These are phyloP conservation scores for Phalacrocorax aristotelis DNA, from an alignment of 2,113 vertebrate species.

Conservation along the genomic window DNA sequence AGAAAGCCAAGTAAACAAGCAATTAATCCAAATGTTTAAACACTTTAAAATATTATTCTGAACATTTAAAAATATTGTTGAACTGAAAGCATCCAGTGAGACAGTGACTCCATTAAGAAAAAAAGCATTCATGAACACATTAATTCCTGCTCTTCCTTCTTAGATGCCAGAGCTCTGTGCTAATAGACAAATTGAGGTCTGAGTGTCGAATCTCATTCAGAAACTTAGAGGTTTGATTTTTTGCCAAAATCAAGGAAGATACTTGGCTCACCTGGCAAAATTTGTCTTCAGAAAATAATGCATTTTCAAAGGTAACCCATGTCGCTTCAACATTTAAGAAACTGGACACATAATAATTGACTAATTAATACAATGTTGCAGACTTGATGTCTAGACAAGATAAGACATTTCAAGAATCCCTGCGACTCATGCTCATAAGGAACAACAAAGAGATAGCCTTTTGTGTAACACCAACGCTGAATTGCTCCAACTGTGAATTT, in stretches of 20 bases:
- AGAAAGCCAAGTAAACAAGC: not conserved
- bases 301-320: slow-evolving; percentile 22
- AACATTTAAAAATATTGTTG: not conserved
- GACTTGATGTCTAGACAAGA: slow-evolving; percentile 87
- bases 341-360: slow-evolving; percentile 56
- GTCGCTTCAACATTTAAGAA: slow-evolving; percentile 41
- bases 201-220: slow-evolving; percentile 4
- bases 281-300: slow-evolving; percentile 11
- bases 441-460: slow-evolving; percentile 63
- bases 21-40: not conserved
- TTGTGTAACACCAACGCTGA: slow-evolving; percentile 17
- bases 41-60: not conserved
- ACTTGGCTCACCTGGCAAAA: not conserved
- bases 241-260: slow-evolving; percentile 13
- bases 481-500: slow-evolving; percentile 25
- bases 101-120: not conserved
- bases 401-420: slow-evolving; percentile 66
- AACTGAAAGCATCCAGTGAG: not conserved
- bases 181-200: not conserved
- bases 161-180: not conserved
- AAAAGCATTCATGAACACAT: not conserved
- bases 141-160: not conserved
- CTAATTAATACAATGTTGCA: slow-evolving; percentile 53
- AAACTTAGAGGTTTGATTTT: not conserved
- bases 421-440: slow-evolving; percentile 28